Base-by-base conservation (phyloP, 2,888 invertebrate genomes). In the Chamaedrilus cognettii region DNA sequence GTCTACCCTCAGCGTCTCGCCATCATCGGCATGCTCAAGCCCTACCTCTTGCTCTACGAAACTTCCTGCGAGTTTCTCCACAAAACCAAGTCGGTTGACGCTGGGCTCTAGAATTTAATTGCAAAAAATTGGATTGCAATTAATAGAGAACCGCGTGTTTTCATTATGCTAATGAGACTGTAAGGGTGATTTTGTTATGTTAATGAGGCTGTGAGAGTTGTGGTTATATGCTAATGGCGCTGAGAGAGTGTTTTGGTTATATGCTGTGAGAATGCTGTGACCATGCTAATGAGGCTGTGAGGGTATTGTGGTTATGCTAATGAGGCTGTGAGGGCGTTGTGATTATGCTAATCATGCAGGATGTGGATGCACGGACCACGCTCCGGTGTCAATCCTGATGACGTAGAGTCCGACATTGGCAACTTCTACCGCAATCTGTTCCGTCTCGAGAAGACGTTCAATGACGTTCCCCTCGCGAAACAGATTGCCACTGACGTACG, bases 31-130 rank as follows among this genome's bases (percentile, higher is more conserved):
- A 91, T 88, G 79, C 85, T 97, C 52, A 87, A 88, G 32, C 96
- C 96, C 0, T 97, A 88, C 80, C 92, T 94, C 81, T 90, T 89
- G 78, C 86, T 97, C 0, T 97, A 92, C 80, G 95, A 96, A 79
- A 91, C 91, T n/a, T 90, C 92, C 0, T 90, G 89, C 68, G 93
- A 94, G 64, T 97, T 94, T 81, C 7, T 42, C 42, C n/a, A n/a
- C n/a, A n/a, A n/a, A n/a, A n/a, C n/a, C n/a, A n/a, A n/a, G n/a
- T n/a, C n/a, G n/a, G n/a, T n/a, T n/a, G n/a, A n/a, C n/a, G n/a
- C n/a, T n/a, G n/a, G n/a, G n/a, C n/a, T n/a, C n/a, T n/a, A n/a
- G n/a, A n/a, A n/a, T n/a, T n/a, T n/a, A n/a, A n/a, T n/a, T n/a
- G n/a, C n/a, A n/a, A n/a, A n/a, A n/a, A n/a, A n/a, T n/a, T n/a